Evolutionary conservation across 2,888 invertebrate genomes (phyloP), one percentile per base, ranked within the genome.

Genomic region (Eristalis intricaria): DNA sequence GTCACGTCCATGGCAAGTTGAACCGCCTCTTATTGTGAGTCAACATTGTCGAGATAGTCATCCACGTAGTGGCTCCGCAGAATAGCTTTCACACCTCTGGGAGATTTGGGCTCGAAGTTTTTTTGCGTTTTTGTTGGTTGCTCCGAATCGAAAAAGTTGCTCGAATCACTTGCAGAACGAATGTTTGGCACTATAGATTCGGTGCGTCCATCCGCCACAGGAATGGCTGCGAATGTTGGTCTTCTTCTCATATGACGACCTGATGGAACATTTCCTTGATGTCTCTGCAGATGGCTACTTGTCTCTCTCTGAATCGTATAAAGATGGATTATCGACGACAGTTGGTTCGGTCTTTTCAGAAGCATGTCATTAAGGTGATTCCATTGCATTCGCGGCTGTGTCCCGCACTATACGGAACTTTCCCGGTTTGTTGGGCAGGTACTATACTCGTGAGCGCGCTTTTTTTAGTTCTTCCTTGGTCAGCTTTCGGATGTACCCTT

Each of bases 341-440:
- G 60, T 0, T 87, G 58, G 63, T 92, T 91, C 0, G 92, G 91
- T 1, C 92, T 92, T 13, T 89, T 87, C 10, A 91, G 43, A 7
- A 93, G 78, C n/a, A 88, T 71, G n/a, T 90, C 90, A 74, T 91
- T 91, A 7, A 91, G 71, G 87, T 88, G 5, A 88, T 35, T 1
- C 90, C 90, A 26, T 89, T 65, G 75, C 87, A 64, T 85, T 89
- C 0, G 91, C 90, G 2, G 91, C 91, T 2, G 91, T 91, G 76
- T 92, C 91, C 88, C 88, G n/a, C n/a, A n/a, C n/a, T n/a, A n/a
- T n/a, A n/a, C n/a, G n/a, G n/a, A n/a, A n/a, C n/a, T n/a, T n/a
- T n/a, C n/a, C n/a, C n/a, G n/a, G n/a, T n/a, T n/a, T n/a, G n/a
- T n/a, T n/a, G n/a, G n/a, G n/a, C n/a, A n/a, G n/a, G n/a, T n/a